Percentiles rank a stretch among this genome's conserved stretches.
Conservation (phyloP, 1,140 invertebrate genomes). For the Dreissena rostriformis region DNA sequence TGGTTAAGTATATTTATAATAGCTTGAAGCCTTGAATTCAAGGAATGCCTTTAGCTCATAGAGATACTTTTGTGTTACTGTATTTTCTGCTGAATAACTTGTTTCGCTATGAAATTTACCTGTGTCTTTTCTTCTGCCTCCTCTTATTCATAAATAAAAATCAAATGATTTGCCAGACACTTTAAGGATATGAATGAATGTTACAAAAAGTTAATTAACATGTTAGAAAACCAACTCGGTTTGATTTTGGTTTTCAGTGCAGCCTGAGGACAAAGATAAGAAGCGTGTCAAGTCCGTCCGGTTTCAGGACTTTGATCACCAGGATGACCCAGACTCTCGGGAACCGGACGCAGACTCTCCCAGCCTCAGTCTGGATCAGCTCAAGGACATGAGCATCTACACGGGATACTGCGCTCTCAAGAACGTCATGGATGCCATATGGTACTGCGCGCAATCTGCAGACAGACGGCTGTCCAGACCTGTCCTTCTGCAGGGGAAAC, state of each 20-base stretch:
- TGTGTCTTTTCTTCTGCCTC: no score
- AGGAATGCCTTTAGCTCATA: no score
- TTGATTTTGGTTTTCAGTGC: constrained; percentile 15
- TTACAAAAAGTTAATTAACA: no score
- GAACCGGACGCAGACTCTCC: no score
- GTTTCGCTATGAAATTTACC: no score
- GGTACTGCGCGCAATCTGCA: constrained; percentile 71
- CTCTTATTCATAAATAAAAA: no score
- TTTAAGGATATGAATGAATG: no score
- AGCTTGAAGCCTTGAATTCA: neutral
- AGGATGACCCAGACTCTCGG: neutral
- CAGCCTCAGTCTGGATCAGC: constrained; percentile 67
- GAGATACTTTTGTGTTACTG: no score
- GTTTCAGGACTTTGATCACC: constrained; percentile 59
- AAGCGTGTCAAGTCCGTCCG: constrained; percentile 70
- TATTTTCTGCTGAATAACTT: no score
- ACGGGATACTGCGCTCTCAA: constrained; percentile 77
- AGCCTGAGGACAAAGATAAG: constrained; percentile 30
- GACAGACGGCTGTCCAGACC: constrained; percentile 70
- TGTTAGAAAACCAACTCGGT: no score
- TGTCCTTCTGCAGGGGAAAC: constrained; percentile 39
- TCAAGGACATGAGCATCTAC: constrained; percentile 76
- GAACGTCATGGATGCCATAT: constrained; percentile 75
- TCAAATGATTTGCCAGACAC: no score
- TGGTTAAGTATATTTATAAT: neutral